Evolutionary conservation across 1,140 invertebrate species (phyloP).

Genomic region (Drosophila trapezifrons): DNA sequence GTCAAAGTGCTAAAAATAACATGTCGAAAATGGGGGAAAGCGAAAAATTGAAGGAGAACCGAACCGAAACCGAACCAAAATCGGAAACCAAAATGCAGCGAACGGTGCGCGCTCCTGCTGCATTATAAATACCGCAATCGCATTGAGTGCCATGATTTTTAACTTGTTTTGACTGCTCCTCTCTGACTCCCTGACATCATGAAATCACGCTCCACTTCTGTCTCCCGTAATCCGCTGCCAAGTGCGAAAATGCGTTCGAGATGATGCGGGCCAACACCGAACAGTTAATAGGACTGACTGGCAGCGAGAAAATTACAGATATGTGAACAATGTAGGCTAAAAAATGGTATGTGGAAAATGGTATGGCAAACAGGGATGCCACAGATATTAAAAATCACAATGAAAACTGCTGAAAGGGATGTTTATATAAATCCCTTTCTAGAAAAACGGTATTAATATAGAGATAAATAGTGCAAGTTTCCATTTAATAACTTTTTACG

Average conservation of each 20-base stretch:
- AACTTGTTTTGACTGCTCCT: constrained; percentile 47
- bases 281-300: constrained; percentile 8
- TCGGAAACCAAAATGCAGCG: constrained; percentile 35
- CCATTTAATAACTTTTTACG: background rate
- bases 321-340: no score
- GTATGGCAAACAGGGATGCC: no score
- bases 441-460: background rate
- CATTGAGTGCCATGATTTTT: constrained; percentile 72
- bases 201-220: constrained; percentile 35
- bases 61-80: constrained; percentile 17
- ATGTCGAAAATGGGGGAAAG: constrained; percentile 59
- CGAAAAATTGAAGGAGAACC: constrained; percentile 36
- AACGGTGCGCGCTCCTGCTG: constrained; percentile 56
- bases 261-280: constrained; percentile 1
- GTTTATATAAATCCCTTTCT: background rate
- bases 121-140: constrained; percentile 79
- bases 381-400: background rate
- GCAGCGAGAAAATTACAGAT: background rate
- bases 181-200: constrained; percentile 33
- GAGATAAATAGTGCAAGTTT: background rate
- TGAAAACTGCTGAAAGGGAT: background rate
- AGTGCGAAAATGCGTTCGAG: constrained; percentile 15
- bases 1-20: constrained; percentile 69
- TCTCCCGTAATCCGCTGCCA: constrained; percentile 9
- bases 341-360: no score